These are phyloP conservation scores for Chrysina gloriosa DNA, from an alignment of 2,888 invertebrate species.

Conservation along the genomic window DNA sequence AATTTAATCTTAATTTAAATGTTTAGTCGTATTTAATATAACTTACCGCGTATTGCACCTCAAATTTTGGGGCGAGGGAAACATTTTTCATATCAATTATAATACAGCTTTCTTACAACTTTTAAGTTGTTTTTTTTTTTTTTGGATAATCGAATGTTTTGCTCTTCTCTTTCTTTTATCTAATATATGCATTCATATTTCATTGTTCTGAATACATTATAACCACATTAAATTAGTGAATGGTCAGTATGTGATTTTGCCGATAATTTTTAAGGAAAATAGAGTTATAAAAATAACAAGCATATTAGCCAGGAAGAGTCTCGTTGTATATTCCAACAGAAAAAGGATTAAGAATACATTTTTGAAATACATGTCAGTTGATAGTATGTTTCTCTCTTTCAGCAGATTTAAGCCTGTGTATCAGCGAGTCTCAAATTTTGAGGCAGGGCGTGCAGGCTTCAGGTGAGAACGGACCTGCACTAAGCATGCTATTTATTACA, in stretches of 20 bases:
- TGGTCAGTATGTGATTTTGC: conserved; percentile 41
- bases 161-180: neutral
- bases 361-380: conserved; percentile 39
- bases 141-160: conserved; percentile 9
- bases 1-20: neutral
- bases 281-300: neutral
- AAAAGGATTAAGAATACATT: conserved; percentile 37
- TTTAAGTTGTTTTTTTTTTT: conserved; percentile 22
- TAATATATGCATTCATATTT: neutral
- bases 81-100: conserved; percentile 4
- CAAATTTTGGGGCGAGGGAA: too few species aligned
- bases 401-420: conserved; percentile 71
- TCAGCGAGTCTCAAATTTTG: conserved; percentile 71
- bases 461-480: conserved; percentile 65
- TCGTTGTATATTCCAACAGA: conserved; percentile 14
- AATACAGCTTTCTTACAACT: conserved; percentile 7
- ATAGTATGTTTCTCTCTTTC: conserved; percentile 68
- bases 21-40: neutral
- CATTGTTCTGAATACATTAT: neutral
- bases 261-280: conserved; percentile 7
- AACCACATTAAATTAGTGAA: conserved; percentile 16
- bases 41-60: neutral
- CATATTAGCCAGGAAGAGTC: conserved; percentile 49
- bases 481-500: conserved; percentile 53
- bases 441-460: conserved; percentile 69